A percentile compares a stretch with the other conserved stretches of the same genome.
phyloP scores from a whole-genome alignment of 2,797 vertebrate species.

The Chaenodraco wilsoni region DNA sequence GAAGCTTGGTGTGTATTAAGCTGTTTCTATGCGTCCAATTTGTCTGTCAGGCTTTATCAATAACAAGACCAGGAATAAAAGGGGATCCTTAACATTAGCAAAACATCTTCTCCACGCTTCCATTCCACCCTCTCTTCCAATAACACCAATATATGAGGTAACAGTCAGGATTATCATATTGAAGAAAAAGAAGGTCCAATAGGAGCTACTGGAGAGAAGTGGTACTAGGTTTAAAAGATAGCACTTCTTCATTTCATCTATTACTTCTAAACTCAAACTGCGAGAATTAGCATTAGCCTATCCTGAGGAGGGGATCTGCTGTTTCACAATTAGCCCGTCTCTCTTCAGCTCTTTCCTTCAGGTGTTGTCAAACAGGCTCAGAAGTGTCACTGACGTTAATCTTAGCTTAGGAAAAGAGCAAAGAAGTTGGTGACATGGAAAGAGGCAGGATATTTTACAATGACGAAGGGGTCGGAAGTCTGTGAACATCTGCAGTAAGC shows the following conservation, averaged over 20 bases:
- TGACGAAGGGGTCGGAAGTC: constrained; percentile 1
- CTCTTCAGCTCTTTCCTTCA: constrained; percentile 39
- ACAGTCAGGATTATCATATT: constrained; percentile 19
- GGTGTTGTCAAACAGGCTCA: constrained; percentile 57
- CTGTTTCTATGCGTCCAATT: not conserved
- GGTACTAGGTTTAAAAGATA: not conserved
- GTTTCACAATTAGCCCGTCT: constrained; percentile 52
- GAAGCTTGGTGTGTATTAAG: constrained; percentile 43
- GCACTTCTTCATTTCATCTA: constrained; percentile 30
- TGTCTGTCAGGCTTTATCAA: constrained; percentile 21
- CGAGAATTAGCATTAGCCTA: constrained; percentile 63
- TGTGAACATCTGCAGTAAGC: constrained; percentile 11
- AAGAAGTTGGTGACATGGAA: constrained; percentile 27
- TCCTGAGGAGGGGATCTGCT: constrained; percentile 57
- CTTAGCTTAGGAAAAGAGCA: constrained; percentile 60
- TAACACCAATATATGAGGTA: not conserved
- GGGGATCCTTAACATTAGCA: not conserved
- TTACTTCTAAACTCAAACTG: constrained; percentile 27
- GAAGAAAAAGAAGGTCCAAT: constrained; percentile 12
- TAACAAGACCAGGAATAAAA: constrained; percentile 19
- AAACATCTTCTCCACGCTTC: not conserved
- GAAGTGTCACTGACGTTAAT: constrained; percentile 66
- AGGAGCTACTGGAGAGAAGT: not conserved
- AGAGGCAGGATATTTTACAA: constrained; percentile 13
- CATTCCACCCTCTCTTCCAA: not conserved